A percentile compares a stretch with the other conserved stretches of the same genome.
These are phyloP conservation scores for Pygocentrus nattereri DNA, from an alignment of 2,797 vertebrate species.

Conservation along the genomic window DNA sequence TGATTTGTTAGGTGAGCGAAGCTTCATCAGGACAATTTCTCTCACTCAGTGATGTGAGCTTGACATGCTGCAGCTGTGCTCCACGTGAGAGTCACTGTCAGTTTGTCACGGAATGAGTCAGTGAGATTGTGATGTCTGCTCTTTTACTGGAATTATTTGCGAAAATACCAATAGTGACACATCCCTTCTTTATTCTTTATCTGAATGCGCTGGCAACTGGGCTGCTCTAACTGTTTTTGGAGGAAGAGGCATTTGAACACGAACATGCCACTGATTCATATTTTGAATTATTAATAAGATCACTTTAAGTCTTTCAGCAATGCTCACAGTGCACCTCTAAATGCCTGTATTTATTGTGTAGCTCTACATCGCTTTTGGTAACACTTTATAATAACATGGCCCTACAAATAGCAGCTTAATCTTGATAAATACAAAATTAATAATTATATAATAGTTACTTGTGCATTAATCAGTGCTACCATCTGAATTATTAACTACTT, in stretches of 20 bases:
- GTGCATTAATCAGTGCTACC: too few species aligned
- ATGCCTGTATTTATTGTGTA: background rate
- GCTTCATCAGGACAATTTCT: slow-evolving; percentile 44
- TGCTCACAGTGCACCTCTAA: background rate
- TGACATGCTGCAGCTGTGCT: slow-evolving; percentile 56
- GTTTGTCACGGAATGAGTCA: slow-evolving; percentile 62
- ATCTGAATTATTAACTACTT: too few species aligned
- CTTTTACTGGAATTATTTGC: slow-evolving; percentile 14
- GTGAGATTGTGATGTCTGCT: slow-evolving; percentile 42
- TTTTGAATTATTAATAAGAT: too few species aligned
- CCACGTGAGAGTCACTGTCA: slow-evolving; percentile 55
- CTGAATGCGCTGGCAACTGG: too few species aligned
- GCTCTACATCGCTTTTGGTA: background rate
- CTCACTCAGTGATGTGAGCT: slow-evolving; percentile 31
- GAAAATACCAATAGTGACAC: slow-evolving; percentile 8
- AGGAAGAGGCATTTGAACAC: too few species aligned
- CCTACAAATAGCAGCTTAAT: too few species aligned
- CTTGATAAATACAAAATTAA: too few species aligned
- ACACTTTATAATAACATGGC: too few species aligned
- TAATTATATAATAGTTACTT: too few species aligned
- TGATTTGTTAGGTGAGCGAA: slow-evolving; percentile 5
- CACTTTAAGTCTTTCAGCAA: too few species aligned
- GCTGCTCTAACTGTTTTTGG: too few species aligned
- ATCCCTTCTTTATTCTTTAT: background rate
- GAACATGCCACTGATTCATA: too few species aligned